Percentiles rank a stretch among this genome's conserved stretches.
phyloP scores from a whole-genome alignment of 2,113 vertebrate genomes.

The Psilopsiagon aymara region DNA sequence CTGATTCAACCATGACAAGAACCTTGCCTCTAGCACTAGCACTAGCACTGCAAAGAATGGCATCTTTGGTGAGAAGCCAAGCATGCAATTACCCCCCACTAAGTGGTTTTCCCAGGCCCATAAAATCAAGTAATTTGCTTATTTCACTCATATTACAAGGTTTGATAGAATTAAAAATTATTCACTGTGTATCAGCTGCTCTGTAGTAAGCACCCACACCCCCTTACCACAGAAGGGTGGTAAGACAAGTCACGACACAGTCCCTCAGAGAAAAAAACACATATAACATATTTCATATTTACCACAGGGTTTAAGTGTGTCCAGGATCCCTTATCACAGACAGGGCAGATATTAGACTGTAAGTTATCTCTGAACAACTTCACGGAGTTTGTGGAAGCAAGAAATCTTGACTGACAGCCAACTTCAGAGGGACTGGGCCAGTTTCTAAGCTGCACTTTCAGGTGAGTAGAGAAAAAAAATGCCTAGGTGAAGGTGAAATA shows the following conservation, averaged over 20 bases:
- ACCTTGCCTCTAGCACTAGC: background rate
- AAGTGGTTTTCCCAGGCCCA: background rate
- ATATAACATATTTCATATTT: fast-evolving
- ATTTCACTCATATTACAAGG: background rate
- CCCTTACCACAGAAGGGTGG: background rate
- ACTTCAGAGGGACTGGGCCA: no score
- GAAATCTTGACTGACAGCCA: no score
- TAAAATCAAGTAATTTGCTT: background rate
- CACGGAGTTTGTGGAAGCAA: no score
- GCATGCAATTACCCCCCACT: no score
- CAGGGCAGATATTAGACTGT: background rate
- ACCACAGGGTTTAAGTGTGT: background rate
- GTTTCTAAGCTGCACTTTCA: no score
- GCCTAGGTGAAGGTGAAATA: no score
- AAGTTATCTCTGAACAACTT: background rate
- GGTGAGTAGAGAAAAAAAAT: no score
- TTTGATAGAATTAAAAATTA: background rate
- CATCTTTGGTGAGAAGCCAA: background rate
- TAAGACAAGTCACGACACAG: background rate
- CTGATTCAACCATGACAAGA: background rate
- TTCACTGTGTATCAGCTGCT: background rate
- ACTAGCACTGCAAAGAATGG: background rate
- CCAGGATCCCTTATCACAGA: background rate
- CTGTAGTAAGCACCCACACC: background rate
- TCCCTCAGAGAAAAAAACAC: background rate